phyloP scores from a whole-genome alignment of 2,113 vertebrate genomes.

The Mustela nigripes region DNA sequence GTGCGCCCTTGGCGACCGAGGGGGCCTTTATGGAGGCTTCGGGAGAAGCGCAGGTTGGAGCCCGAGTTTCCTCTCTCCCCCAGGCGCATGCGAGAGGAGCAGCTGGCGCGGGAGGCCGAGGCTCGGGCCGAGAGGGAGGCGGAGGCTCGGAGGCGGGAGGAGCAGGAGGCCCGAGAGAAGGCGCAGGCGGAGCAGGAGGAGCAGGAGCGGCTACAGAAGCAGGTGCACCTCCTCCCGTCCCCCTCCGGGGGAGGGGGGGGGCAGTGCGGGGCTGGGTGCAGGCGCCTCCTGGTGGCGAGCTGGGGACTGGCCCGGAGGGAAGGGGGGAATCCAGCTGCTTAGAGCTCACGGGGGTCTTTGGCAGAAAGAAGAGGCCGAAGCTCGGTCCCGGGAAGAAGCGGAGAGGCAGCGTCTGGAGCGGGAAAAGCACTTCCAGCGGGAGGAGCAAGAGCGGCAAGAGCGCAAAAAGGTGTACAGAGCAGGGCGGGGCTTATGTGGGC shows the following conservation, averaged over 20 bases:
- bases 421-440: slow-evolving; percentile 98
- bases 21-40: not conserved
- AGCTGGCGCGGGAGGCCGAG: slow-evolving; percentile 89
- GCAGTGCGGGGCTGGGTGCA: no score
- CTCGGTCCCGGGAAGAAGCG: slow-evolving; percentile 88
- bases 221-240: slow-evolving; percentile 85
- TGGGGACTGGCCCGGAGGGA: not conserved
- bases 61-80: not conserved
- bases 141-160: slow-evolving; percentile 85
- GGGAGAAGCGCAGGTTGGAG: not conserved
- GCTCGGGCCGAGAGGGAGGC: slow-evolving; percentile 90
- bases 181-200: slow-evolving; percentile 93
- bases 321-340: not conserved
- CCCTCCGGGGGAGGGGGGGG: no score
- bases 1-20: not conserved
- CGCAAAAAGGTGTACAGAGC: slow-evolving; percentile 92
- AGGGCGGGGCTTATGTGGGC: accelerated
- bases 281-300: not conserved
- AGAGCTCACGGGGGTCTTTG: slow-evolving; percentile 1
- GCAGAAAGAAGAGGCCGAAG: slow-evolving; percentile 91
- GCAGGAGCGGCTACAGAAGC: slow-evolving; percentile 94
- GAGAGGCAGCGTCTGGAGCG: slow-evolving; percentile 91
- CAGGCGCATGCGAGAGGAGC: slow-evolving; percentile 92
- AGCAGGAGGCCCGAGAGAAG: slow-evolving; percentile 88
- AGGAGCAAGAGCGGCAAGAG: slow-evolving; percentile 97